Percentiles rank a stretch among this genome's conserved stretches.
Conservation (phyloP, 2,113 vertebrate species). For the Mesoclemmys tuberculata region DNA sequence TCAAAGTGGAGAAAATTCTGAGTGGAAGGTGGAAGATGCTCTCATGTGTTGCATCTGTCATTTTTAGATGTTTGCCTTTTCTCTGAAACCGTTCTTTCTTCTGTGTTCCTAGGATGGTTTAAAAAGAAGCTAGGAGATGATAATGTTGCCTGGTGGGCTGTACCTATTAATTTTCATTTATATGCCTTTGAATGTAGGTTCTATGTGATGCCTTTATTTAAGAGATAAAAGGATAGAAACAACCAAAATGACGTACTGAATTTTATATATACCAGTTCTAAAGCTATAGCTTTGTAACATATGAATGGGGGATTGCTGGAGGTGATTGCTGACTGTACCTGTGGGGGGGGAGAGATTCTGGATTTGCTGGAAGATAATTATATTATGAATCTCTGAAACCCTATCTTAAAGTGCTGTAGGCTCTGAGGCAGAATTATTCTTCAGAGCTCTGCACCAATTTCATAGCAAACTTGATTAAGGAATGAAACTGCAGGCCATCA, state of each 20-base stretch:
- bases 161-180: not conserved
- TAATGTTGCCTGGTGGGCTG: not conserved
- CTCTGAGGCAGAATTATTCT: conserved; percentile 38
- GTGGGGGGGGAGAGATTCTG: not conserved
- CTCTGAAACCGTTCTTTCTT: not conserved
- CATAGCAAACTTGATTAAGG: conserved; percentile 75
- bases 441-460: conserved; percentile 38
- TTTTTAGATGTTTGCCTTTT: not conserved
- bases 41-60: not conserved
- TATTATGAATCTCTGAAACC: not conserved
- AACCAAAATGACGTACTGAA: not conserved
- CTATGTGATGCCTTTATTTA: not conserved
- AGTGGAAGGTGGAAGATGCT: not conserved
- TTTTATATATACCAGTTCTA: not conserved
- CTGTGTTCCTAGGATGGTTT: not conserved
- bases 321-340: not conserved
- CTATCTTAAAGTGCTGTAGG: conserved; percentile 5
- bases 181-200: not conserved
- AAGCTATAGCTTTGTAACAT: not conserved
- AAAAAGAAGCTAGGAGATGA: not conserved
- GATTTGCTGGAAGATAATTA: not conserved
- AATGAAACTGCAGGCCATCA: conserved; percentile 64
- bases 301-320: not conserved
- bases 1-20: not conserved
- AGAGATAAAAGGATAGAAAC: not conserved